Evolutionary conservation across 2,113 vertebrate species (phyloP).

Genomic region (Bubo blakistoni): DNA sequence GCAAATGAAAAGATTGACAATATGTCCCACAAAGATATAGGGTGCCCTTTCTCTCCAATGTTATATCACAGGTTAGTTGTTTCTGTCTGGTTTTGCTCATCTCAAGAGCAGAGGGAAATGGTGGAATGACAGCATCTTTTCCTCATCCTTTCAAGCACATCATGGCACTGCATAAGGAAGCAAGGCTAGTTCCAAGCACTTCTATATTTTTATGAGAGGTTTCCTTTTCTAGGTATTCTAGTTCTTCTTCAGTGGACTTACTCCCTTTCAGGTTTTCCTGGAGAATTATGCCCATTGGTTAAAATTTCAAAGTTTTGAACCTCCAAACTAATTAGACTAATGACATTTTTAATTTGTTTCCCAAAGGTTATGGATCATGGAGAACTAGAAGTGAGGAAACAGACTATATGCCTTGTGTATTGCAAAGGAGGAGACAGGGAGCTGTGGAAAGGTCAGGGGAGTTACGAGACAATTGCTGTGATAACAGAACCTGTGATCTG

Average conservation of each 20-base stretch:
- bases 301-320: not conserved
- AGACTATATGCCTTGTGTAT: not conserved
- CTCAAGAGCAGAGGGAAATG: not conserved
- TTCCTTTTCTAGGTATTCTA: not conserved
- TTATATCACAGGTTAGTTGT: not conserved
- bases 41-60: not conserved
- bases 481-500: not conserved
- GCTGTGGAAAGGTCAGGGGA: not conserved
- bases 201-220: not conserved
- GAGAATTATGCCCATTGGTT: not conserved
- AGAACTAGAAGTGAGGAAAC: not conserved
- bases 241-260: not conserved
- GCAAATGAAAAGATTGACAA: not conserved
- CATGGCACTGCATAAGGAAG: not conserved
- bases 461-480: not conserved
- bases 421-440: not conserved
- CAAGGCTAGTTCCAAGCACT: not conserved
- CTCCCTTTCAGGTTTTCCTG: not conserved
- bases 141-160: not conserved
- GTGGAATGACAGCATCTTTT: not conserved
- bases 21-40: not conserved
- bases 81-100: not conserved
- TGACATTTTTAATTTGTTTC: not conserved
- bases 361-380: not conserved
- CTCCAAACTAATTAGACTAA: not conserved